Evolutionary conservation across 2,888 invertebrate species (phyloP).

Genomic region (Idaea biselata): DNA sequence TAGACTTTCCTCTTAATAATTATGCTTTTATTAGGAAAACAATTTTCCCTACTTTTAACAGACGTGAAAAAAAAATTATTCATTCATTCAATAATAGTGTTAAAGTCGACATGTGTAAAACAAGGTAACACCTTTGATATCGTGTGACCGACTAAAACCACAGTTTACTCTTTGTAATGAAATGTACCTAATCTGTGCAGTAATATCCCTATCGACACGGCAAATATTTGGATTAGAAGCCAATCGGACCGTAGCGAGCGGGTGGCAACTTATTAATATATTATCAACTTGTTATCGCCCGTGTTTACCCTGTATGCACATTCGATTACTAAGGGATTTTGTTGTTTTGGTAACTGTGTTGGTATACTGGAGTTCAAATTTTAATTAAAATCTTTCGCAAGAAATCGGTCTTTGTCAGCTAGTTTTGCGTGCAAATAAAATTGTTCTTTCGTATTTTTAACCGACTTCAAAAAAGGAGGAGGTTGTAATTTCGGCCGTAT

Average conservation of each 20-base stretch:
- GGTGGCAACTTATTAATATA: constrained; percentile 40
- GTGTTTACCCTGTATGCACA: constrained; percentile 34
- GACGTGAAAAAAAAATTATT: too few relatives aligned
- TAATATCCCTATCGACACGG: constrained; percentile 8
- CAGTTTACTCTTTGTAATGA: neutral
- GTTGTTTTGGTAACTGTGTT: neutral
- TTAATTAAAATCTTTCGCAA: neutral
- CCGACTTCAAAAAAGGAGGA: too few relatives aligned
- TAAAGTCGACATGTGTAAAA: too few relatives aligned
- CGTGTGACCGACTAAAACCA: neutral
- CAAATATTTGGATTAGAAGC: constrained; percentile 34
- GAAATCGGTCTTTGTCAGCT: neutral
- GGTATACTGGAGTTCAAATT: neutral
- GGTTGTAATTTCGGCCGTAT: too few relatives aligned
- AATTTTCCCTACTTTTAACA: too few relatives aligned
- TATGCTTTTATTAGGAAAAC: too few relatives aligned
- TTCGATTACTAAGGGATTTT: constrained; percentile 9
- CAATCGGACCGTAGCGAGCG: constrained; percentile 40
- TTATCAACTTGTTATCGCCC: constrained; percentile 33
- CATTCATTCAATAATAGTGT: too few relatives aligned
- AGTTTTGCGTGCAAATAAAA: neutral
- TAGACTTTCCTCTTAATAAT: too few relatives aligned
- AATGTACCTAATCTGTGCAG: neutral
- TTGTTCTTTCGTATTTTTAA: too few relatives aligned
- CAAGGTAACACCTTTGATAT: neutral